A percentile compares a stretch with the other conserved stretches of the same genome.
phyloP scores from a whole-genome alignment of 2,113 vertebrate genomes.

The Microcebus ravelobensis region DNA sequence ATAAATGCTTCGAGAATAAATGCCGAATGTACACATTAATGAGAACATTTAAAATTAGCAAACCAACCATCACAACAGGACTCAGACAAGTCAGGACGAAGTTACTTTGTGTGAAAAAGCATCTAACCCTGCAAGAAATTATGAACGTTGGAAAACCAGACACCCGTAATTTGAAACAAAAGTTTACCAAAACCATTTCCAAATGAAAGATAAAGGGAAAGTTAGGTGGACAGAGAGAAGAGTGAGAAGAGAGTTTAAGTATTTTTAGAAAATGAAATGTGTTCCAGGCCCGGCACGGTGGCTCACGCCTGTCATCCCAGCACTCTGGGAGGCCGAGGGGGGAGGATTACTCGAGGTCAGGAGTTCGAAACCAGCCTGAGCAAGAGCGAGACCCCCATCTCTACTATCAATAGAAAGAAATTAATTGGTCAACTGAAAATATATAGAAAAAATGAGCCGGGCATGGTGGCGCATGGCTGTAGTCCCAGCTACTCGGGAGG shows the following conservation, averaged over 20 bases:
- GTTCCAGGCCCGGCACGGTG: neutral
- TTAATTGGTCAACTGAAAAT: too few relatives aligned
- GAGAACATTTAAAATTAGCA: neutral
- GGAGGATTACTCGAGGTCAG: too few relatives aligned
- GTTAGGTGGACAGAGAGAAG: neutral
- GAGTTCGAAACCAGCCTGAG: too few relatives aligned
- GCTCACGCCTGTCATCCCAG: too few relatives aligned
- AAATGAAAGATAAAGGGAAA: conserved; percentile 1
- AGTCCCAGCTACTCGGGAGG: too few relatives aligned
- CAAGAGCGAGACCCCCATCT: too few relatives aligned
- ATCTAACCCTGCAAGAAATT: neutral
- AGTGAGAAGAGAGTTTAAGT: neutral
- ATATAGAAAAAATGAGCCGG: too few relatives aligned
- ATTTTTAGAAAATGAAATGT: neutral
- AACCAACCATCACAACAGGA: conserved; percentile 39
- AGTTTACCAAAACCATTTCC: neutral
- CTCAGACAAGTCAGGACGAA: neutral
- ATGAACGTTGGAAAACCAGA: neutral
- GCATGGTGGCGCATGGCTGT: too few relatives aligned
- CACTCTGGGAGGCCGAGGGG: too few relatives aligned
- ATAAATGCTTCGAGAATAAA: neutral
- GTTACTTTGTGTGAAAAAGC: conserved; percentile 46
- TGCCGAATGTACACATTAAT: neutral
- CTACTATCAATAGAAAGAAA: too few relatives aligned
- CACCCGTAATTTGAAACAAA: neutral